Evolutionary conservation across 1,140 invertebrate genomes (phyloP).

Genomic region (Maconellicoccus hirsutus): DNA sequence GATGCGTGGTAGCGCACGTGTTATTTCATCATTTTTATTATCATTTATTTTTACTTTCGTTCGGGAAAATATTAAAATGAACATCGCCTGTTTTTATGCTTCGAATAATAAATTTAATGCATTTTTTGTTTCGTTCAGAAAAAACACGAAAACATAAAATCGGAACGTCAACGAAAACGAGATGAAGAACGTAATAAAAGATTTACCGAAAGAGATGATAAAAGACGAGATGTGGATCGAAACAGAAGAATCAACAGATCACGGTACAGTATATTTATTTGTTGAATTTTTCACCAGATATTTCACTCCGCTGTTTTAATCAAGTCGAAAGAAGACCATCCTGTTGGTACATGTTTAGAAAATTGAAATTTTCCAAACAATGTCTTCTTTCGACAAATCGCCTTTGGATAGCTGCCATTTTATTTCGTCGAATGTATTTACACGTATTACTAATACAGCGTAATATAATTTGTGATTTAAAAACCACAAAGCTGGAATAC

Average conservation of each 20-base stretch:
- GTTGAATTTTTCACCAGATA: background rate
- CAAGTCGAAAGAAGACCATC: background rate
- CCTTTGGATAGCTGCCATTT: background rate
- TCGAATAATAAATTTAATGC: too few species aligned
- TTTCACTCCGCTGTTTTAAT: background rate
- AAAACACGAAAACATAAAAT: slow-evolving; percentile 14
- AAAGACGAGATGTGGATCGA: slow-evolving; percentile 4
- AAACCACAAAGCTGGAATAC: background rate
- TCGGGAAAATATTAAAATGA: too few species aligned
- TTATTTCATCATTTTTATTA: too few species aligned
- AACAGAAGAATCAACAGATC: background rate
- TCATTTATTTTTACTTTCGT: too few species aligned
- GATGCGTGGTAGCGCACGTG: too few species aligned
- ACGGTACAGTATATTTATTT: background rate
- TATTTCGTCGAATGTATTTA: background rate
- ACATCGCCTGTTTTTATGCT: too few species aligned
- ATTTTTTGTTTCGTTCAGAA: slow-evolving; percentile 11
- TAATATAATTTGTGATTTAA: background rate
- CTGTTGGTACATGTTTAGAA: too few species aligned
- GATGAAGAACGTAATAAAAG: slow-evolving; percentile 10
- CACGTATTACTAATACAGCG: background rate
- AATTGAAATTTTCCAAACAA: background rate
- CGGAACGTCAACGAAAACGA: background rate
- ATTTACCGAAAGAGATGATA: background rate
- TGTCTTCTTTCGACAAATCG: background rate